phyloP scores from a whole-genome alignment of 2,888 invertebrate species.

The Neocrepidodera transversa region DNA sequence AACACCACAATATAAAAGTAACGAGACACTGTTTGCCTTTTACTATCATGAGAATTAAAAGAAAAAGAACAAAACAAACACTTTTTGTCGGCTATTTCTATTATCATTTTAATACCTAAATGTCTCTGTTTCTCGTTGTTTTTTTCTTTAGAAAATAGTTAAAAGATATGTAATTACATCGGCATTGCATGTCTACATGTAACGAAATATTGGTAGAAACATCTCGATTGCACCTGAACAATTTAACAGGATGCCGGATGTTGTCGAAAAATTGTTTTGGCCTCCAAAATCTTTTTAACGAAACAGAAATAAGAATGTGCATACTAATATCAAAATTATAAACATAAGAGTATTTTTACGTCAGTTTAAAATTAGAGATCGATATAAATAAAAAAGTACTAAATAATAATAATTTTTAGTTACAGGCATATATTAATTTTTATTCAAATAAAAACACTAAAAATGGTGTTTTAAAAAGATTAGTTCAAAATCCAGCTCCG shows the following conservation, averaged over 20 bases:
- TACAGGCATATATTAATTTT: no score
- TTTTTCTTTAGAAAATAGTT: not conserved
- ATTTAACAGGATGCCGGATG: not conserved
- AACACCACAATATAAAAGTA: not conserved
- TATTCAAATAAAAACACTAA: no score
- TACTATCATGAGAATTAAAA: not conserved
- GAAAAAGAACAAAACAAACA: not conserved
- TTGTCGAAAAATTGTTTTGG: not conserved
- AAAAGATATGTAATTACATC: constrained; percentile 3
- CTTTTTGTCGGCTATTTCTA: not conserved
- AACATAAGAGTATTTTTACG: no score
- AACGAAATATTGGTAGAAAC: not conserved
- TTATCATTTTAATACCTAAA: not conserved
- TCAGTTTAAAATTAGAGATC: no score
- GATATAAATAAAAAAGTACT: no score
- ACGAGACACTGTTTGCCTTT: not conserved
- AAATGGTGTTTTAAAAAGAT: no score
- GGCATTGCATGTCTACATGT: not conserved
- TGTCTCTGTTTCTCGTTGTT: not conserved
- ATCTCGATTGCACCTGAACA: constrained; percentile 1
- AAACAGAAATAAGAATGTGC: not conserved
- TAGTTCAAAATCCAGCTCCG: no score
- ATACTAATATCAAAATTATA: not conserved
- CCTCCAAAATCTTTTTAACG: not conserved
- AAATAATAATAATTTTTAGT: no score